Evolutionary conservation across 2,113 vertebrate species (phyloP).

Genomic region (Calcarius ornatus): DNA sequence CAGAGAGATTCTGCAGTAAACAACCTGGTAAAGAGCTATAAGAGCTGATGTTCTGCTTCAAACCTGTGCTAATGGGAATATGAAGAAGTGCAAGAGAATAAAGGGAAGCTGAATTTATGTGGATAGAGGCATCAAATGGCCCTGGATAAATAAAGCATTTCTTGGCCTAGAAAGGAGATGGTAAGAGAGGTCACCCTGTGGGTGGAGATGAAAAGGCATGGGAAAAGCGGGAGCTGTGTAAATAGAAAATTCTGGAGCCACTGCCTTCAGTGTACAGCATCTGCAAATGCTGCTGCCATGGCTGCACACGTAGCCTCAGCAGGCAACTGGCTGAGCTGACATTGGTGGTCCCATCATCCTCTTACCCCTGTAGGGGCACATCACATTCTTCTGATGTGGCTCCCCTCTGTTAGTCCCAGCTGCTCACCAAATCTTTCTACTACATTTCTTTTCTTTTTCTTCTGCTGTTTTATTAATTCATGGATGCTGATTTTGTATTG

Average conservation of each 20-base stretch:
- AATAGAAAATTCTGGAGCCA: neutral
- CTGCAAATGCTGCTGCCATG: neutral
- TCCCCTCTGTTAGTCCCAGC: neutral
- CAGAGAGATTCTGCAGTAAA: conserved; percentile 51
- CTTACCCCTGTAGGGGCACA: neutral
- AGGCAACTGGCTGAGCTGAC: neutral
- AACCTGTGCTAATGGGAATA: conserved; percentile 27
- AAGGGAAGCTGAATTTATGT: neutral
- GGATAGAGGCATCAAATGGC: neutral
- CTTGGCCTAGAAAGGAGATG: neutral
- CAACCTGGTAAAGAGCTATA: conserved; percentile 35
- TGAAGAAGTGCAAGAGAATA: neutral
- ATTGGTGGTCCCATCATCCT: neutral
- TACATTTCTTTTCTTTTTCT: neutral
- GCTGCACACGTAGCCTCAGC: accelerated
- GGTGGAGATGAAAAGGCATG: neutral
- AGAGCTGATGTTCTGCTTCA: conserved; percentile 37
- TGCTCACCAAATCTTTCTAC: neutral
- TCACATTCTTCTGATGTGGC: neutral
- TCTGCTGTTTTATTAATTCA: neutral
- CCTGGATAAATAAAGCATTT: neutral
- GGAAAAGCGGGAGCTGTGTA: neutral
- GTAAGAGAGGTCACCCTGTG: neutral
- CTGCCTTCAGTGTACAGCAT: neutral
- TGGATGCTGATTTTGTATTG: neutral